These are phyloP conservation scores for Centropristis striata DNA, from an alignment of 2,113 vertebrate species.

Conservation along the genomic window DNA sequence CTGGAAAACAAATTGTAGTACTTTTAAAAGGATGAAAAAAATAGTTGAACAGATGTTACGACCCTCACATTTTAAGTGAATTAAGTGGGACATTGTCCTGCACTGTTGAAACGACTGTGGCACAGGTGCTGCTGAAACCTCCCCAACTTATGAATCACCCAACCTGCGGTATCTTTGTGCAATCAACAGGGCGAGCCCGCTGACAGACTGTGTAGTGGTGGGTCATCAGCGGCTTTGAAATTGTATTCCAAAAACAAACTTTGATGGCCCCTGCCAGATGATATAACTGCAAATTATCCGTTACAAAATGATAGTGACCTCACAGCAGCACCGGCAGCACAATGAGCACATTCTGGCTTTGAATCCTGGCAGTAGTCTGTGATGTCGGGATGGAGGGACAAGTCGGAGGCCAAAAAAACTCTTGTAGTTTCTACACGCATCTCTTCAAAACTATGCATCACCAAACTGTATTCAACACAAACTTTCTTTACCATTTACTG, in stretches of 20 bases:
- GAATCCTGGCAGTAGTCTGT: neutral
- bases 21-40: slow-evolving; percentile 33
- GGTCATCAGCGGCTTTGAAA: slow-evolving; percentile 58
- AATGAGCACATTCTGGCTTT: slow-evolving; percentile 17
- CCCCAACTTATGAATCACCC: slow-evolving; percentile 52
- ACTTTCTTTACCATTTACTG: neutral
- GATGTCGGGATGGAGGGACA: neutral
- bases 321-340: slow-evolving; percentile 21
- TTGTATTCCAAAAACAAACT: slow-evolving; percentile 47
- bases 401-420: neutral
- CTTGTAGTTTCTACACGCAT: neutral
- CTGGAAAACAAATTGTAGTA: slow-evolving; percentile 12
- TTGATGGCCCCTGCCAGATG: slow-evolving; percentile 41
- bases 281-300: slow-evolving; percentile 43
- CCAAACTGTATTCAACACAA: neutral
- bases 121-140: slow-evolving; percentile 38
- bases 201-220: slow-evolving; percentile 29
- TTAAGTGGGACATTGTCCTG: slow-evolving; percentile 16
- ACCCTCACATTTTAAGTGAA: slow-evolving; percentile 17
- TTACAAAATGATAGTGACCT: slow-evolving; percentile 48
- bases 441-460: neutral
- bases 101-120: slow-evolving; percentile 17
- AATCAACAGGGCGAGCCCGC: slow-evolving; percentile 28
- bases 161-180: slow-evolving; percentile 34
- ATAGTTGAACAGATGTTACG: slow-evolving; percentile 10